Conservation (phyloP, 2,797 vertebrate species). For the Dipus sagitta region DNA sequence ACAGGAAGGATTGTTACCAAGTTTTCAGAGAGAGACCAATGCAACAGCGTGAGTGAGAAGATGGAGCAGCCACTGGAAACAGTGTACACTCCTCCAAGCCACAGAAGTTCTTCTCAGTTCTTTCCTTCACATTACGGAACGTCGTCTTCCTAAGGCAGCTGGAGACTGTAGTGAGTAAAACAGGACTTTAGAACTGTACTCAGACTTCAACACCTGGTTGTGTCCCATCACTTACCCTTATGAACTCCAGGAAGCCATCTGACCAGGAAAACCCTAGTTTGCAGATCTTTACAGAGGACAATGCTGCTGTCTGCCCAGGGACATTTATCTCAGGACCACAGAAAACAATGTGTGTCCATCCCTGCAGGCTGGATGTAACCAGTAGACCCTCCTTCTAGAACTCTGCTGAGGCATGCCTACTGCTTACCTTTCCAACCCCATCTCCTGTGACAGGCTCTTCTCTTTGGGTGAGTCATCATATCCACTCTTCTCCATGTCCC, state of each 20-base stretch:
- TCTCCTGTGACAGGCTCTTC: background rate
- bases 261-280: background rate
- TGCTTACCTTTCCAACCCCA: background rate
- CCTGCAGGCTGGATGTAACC: background rate
- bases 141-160: background rate
- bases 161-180: background rate
- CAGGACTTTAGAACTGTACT: background rate
- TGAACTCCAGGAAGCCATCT: background rate
- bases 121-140: background rate
- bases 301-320: rapidly evolving
- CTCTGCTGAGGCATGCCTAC: rapidly evolving
- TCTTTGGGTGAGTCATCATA: background rate
- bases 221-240: background rate
- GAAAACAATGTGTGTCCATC: background rate
- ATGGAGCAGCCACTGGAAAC: background rate
- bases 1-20: background rate
- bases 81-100: background rate
- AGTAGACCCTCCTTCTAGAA: no score
- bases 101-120: background rate
- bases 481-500: background rate
- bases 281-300: background rate
- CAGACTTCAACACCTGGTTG: background rate
- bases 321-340: background rate
- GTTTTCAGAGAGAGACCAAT: background rate
- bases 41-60: background rate